These are phyloP conservation scores for Chrysocyon brachyurus DNA, from an alignment of 2,797 vertebrate genomes.

Conservation along the genomic window DNA sequence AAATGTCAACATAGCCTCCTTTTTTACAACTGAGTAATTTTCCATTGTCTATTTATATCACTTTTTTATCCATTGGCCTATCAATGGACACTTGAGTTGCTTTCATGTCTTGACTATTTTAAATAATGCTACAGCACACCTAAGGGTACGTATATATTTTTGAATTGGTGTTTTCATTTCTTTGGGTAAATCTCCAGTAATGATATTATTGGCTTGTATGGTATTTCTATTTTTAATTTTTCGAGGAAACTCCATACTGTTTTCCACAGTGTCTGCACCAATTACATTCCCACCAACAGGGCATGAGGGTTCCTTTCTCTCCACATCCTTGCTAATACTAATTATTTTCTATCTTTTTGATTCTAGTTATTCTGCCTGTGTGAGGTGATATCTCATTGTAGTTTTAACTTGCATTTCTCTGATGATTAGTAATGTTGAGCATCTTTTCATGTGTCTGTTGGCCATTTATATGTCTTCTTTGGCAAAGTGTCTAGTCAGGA, in stretches of 20 bases:
- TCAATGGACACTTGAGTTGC: not conserved
- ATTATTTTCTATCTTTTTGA: not conserved
- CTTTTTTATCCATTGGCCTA: not conserved
- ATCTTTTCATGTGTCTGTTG: not conserved
- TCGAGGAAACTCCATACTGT: not conserved
- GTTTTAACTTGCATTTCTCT: not conserved
- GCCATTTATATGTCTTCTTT: not conserved
- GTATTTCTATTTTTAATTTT: not conserved
- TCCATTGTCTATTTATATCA: not conserved
- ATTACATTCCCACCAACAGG: not conserved
- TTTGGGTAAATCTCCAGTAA: not conserved
- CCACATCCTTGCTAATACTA: not conserved
- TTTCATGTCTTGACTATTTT: not conserved
- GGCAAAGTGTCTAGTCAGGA: not conserved
- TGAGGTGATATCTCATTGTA: not conserved
- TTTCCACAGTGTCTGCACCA: not conserved
- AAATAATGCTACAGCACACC: not conserved
- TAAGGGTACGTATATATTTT: not conserved
- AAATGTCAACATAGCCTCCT: not conserved
- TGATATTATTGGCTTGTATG: not conserved
- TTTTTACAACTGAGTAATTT: not conserved
- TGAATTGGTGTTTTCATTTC: not conserved
- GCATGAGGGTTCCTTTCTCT: not conserved
- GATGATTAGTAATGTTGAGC: not conserved
- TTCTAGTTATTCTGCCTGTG: not conserved